Conservation (phyloP, 2,113 vertebrate genomes). For the Clarias macrocephalus region DNA sequence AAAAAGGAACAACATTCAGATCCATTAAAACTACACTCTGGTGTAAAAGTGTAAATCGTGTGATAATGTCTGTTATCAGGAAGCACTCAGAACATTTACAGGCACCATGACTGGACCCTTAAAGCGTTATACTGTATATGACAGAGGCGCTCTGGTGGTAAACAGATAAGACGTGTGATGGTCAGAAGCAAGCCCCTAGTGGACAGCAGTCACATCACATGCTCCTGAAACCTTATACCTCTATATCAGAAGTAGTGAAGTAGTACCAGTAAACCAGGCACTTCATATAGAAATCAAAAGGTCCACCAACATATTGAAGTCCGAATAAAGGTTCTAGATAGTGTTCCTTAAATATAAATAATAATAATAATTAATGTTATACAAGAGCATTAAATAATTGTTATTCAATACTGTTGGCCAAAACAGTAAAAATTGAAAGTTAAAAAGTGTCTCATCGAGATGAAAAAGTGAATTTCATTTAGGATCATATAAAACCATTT, state of each 20-base stretch:
- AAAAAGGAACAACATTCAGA: background rate
- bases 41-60: background rate
- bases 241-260: background rate
- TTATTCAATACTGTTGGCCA: no score
- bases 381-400: background rate
- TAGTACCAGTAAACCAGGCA: background rate
- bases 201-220: constrained; percentile 29
- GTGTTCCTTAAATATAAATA: background rate
- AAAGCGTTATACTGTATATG: background rate
- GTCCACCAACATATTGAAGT: background rate
- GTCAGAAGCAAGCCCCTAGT: constrained; percentile 44
- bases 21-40: background rate
- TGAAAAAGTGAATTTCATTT: no score
- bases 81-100: background rate
- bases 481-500: no score
- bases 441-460: no score
- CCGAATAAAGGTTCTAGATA: background rate
- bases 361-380: background rate
- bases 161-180: background rate
- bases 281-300: background rate
- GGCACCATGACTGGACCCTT: background rate
- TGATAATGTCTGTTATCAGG: background rate
- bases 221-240: background rate
- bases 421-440: no score
- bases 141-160: background rate